phyloP scores from a whole-genome alignment of 2,888 invertebrate genomes.

The Philonicus albiceps region DNA sequence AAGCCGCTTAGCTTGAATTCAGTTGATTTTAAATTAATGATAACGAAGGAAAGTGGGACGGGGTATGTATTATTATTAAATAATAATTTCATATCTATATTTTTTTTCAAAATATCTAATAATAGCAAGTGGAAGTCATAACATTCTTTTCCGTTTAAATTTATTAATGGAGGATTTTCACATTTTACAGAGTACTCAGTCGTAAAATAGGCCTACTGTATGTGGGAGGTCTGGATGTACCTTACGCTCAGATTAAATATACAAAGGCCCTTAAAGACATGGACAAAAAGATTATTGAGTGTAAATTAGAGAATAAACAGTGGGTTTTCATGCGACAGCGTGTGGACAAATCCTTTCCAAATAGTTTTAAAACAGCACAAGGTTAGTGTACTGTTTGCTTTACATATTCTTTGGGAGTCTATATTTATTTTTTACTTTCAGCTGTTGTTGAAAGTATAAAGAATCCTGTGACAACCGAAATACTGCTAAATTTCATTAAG shows the following conservation, averaged over 20 bases:
- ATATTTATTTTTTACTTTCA: slow-evolving; percentile 60
- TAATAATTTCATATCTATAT: too few relatives aligned
- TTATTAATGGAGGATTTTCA: not conserved
- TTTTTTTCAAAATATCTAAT: too few relatives aligned
- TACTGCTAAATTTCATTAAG: slow-evolving; percentile 66
- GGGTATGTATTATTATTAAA: slow-evolving; percentile 68
- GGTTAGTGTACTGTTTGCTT: slow-evolving; percentile 64
- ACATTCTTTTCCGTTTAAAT: not conserved
- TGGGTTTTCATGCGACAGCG: slow-evolving; percentile 97
- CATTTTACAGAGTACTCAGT: slow-evolving; percentile 69
- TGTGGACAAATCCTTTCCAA: slow-evolving; percentile 96
- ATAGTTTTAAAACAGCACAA: slow-evolving; percentile 83
- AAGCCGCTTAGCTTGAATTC: slow-evolving; percentile 94
- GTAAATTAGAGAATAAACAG: slow-evolving; percentile 78
- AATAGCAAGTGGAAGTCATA: too few relatives aligned
- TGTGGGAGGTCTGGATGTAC: slow-evolving; percentile 75
- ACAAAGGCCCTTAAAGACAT: slow-evolving; percentile 79
- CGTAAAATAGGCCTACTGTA: slow-evolving; percentile 77
- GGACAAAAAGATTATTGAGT: slow-evolving; percentile 96
- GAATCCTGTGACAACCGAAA: slow-evolving; percentile 85
- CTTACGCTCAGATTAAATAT: slow-evolving; percentile 79
- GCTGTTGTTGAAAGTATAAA: slow-evolving; percentile 85
- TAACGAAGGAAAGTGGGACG: slow-evolving; percentile 73
- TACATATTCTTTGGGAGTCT: not conserved
- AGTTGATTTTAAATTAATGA: slow-evolving; percentile 91